Evolutionary conservation across 1,140 invertebrate species (phyloP), one percentile per base, ranked within the genome.

Genomic region (Ladona fulva): DNA sequence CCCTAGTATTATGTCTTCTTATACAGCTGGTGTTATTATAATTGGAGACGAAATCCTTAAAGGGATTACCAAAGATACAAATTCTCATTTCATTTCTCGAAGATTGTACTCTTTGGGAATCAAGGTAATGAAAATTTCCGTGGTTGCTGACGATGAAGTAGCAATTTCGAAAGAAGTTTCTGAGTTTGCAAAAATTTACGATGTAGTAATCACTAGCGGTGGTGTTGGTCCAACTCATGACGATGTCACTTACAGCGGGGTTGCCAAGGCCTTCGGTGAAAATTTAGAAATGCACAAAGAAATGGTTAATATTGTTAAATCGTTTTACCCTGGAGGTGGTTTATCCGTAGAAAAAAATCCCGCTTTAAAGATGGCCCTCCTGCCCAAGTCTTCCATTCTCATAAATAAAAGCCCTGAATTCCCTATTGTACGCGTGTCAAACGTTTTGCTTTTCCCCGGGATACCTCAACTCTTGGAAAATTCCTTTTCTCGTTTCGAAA

Each of bases 11-110:
- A 66, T 66, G 52, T 66, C 52, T 6, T 22, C 52, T 12, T 22
- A 22, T 22, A 85, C 84, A 29, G 86, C 85, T 78, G 85, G 86
- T 6, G 80, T 91, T 76, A 86, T 90, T 82, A 87, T 95, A 76
- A 93, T 95, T 83, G 94, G 94, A 22, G 92, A 95, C 88, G 94
- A 95, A 86, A 92, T 95, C 81, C 84, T 95, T n/a, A 94, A 94
- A 85, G 94, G 92, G 6, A 90, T 93, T 82, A 90, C 92, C 7
- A 84, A 82, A 66, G 94, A 95, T 82, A 91, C 90, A 24, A 95
- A 95, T 85, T 92, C 92, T 1, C 83, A 87, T 79, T 94, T 90
- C 81, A 84, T 94, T 8, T 89, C 89, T 78, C 87, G 89, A 83
- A 85, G 89, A 77, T 84, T 95, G 6, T 90, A 90, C 81, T 83